Evolutionary conservation across 2,797 vertebrate species (phyloP), one percentile per base, ranked within the genome.

Genomic region (Falco naumanni): DNA sequence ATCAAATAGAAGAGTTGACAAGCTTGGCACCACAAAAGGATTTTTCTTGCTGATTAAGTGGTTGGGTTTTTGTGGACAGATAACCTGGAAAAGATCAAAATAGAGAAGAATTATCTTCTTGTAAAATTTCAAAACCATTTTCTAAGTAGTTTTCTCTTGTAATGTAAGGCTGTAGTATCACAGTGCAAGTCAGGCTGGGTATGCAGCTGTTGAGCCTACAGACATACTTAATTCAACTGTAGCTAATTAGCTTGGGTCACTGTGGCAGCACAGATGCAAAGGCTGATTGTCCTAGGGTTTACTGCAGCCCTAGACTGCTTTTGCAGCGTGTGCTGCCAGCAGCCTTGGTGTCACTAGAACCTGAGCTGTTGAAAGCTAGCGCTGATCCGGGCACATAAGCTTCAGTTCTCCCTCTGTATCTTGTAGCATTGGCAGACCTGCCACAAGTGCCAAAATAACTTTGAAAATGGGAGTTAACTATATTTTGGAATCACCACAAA

Each of bases 61-160:
- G 5, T 33, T n/a, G 31, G 0, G 10, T 66, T 94, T 95, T 64
- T 79, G 92, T 61, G 85, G 33, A 86, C 63, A 90, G 47, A 80
- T 64, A 7, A 81, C 26, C 97, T 97, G 94, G 63, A 87, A 94
- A 34, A 94, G 16, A 89, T 26, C 29, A 72, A 84, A 87, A 92
- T 13, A 64, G 31, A 72, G 16, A 74, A 51, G 26, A 54, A 31
- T 96, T 81, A 82, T 39, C 56, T 89, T 79, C 28, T 60, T 79
- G 25, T 53, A 60, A 79, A 41, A 8, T 84, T 87, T 90, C 41
- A 41, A 50, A 85, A 82, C 41, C 4, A 10, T 56, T 82, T 88
- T 66, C 34, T 37, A 66, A 88, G 37, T 11, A 60, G 29, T 48
- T 80, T 87, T 76, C 12, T 53, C 31, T 47, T 68, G 19, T 56